Evolutionary conservation across 2,113 vertebrate genomes (phyloP).

Genomic region (Pelodiscus sinensis): DNA sequence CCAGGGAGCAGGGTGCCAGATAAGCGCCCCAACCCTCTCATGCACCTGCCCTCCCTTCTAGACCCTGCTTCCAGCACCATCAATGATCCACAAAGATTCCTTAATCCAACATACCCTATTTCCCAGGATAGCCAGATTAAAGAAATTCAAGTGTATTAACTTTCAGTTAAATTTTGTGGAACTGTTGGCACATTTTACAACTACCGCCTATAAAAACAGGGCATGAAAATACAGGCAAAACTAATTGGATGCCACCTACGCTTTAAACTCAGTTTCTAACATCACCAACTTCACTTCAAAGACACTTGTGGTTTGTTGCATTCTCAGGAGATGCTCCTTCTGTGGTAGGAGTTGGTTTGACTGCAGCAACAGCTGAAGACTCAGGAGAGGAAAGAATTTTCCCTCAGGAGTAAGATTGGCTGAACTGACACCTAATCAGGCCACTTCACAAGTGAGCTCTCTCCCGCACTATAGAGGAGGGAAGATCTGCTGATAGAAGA

Average conservation of each 20-base stretch:
- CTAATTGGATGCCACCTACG: not conserved
- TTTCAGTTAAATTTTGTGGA: not conserved
- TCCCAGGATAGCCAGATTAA: no score
- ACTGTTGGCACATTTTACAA: not conserved
- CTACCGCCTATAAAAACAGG: not conserved
- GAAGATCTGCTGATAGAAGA: no score
- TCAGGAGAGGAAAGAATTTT: accelerated
- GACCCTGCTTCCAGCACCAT: no score
- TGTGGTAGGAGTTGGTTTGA: not conserved
- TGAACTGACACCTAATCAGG: not conserved
- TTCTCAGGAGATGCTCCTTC: not conserved
- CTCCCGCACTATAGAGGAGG: no score
- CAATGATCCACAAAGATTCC: no score
- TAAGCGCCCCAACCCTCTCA: no score
- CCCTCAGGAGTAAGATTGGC: not conserved
- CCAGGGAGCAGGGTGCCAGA: no score
- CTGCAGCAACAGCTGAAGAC: not conserved
- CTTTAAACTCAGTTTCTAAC: not conserved
- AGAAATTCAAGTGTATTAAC: not conserved
- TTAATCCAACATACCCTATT: no score
- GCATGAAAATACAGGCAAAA: accelerated
- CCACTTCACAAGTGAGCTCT: not conserved
- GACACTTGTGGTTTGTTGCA: not conserved
- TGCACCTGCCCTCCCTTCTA: no score
- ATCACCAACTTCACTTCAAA: not conserved